A percentile compares a stretch with the other conserved stretches of the same genome.
phyloP scores from a whole-genome alignment of 2,113 vertebrate species.

The Ophiodon elongatus region DNA sequence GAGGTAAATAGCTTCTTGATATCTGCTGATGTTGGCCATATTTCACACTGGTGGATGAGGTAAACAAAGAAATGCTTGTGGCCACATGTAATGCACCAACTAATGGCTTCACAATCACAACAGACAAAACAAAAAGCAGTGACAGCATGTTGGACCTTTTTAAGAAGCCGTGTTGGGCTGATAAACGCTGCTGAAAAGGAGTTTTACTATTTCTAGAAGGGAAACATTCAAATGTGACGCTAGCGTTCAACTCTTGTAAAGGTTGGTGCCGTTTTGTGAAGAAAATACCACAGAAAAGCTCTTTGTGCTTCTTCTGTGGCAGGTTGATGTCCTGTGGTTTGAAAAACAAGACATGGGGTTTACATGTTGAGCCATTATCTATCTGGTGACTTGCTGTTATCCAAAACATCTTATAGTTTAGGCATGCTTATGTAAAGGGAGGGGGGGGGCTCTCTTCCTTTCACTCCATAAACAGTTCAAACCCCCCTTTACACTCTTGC shows the following conservation, averaged over 20 bases:
- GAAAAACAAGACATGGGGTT: no score
- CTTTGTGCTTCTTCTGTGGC: no score
- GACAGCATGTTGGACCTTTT: background rate
- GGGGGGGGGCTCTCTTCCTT: no score
- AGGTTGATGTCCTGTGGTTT: no score
- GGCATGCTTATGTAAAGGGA: no score
- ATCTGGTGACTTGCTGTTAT: no score
- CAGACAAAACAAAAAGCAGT: background rate
- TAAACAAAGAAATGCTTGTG: background rate
- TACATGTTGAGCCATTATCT: no score
- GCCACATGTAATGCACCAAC: background rate
- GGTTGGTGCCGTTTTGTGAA: background rate
- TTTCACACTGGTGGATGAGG: slow-evolving; percentile 6
- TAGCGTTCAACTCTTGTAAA: background rate
- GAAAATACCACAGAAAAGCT: background rate
- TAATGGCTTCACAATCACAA: no score
- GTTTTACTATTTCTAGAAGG: background rate
- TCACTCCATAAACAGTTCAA: no score
- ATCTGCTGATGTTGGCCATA: slow-evolving; percentile 4
- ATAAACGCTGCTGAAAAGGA: background rate
- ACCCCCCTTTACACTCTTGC: no score
- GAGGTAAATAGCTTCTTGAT: slow-evolving; percentile 4
- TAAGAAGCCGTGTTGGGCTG: background rate
- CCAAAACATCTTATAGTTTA: no score
- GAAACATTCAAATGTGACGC: background rate